phyloP scores from a whole-genome alignment of 2,888 invertebrate genomes.

The Zeuzera pyrina region DNA sequence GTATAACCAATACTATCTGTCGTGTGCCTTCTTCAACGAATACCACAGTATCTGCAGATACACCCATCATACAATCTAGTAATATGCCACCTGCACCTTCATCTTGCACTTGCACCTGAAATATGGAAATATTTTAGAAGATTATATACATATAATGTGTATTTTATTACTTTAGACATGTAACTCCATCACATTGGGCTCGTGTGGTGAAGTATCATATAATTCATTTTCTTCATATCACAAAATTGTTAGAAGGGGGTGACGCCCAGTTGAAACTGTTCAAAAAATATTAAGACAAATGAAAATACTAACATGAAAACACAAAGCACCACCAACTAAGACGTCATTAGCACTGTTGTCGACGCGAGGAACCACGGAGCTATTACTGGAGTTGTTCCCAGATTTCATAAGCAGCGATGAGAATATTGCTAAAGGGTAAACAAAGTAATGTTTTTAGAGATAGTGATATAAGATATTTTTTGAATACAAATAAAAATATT shows the following conservation, averaged over 20 bases:
- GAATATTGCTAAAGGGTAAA: conserved; percentile 82
- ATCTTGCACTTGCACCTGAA: conserved; percentile 77
- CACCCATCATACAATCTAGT: conserved; percentile 86
- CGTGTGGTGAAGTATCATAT: too few relatives aligned
- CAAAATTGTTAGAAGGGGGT: too few relatives aligned
- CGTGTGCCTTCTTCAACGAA: conserved; percentile 87
- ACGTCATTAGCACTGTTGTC: conserved; percentile 79
- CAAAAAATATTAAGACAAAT: conserved; percentile 22
- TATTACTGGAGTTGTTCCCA: conserved; percentile 84
- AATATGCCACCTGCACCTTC: conserved; percentile 63
- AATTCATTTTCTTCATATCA: too few relatives aligned
- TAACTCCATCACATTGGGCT: neutral
- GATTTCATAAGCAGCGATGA: conserved; percentile 70
- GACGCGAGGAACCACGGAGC: conserved; percentile 69
- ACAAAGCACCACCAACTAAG: conserved; percentile 84
- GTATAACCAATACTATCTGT: conserved; percentile 89
- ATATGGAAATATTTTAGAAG: neutral
- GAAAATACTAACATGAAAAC: conserved; percentile 82
- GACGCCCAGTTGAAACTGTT: conserved; percentile 1
- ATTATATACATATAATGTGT: neutral
- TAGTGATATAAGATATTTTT: neutral
- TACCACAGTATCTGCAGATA: conserved; percentile 90
- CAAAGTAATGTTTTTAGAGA: neutral
- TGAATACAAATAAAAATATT: neutral
- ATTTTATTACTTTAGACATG: neutral